Base-by-base conservation (phyloP, 2,113 vertebrate species). In the Microtus pennsylvanicus region DNA sequence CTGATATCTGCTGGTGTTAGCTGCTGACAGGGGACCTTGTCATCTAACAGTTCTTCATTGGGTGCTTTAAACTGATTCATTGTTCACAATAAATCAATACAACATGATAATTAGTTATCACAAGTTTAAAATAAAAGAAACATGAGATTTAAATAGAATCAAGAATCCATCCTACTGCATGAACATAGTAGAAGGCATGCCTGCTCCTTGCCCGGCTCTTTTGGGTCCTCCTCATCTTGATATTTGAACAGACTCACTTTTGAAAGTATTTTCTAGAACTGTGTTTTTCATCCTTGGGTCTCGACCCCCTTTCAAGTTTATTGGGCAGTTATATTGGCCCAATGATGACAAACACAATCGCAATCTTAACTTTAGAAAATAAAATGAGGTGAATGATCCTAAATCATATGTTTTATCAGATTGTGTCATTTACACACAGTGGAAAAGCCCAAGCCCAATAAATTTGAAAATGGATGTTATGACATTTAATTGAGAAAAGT, bases 111-210 rank as follows among this genome's bases (percentile, higher is more conserved):
- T 24, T 30, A 55, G 0, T 24, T 30, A 77, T 7, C 1, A 42
- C 3, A 26, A 45, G 1, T 92, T 75, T 16, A 70, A 89, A 89
- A 65, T 52, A n/a, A 69, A 45, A 80, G n/a, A 30, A 90, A 81
- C 28, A 5, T 19, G 61, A 69, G 26, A 0, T 50, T 80, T 1
- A 6, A 21, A 58, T 63, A 67, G 3, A 65, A 21, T 61, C 38
- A 3, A 67, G 13, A 24, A 81, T 5, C 13, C 6, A 4, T 4
- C 1, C 47, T 42, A 30, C 4, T 3, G 14, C 19, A 0, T 0
- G 22, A 61, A 76, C 11, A n/a, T 0, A 42, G 55, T 0, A 63
- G 10, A 12, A 81, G 10, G 5, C 0, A 9, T 19, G 52, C 5
- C 33, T 28, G 4, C 3, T 1, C 5, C 16, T 50, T 47, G 26